These are phyloP conservation scores for Drosophila ohnishii DNA, from an alignment of 1,140 invertebrate species.

Conservation along the genomic window DNA sequence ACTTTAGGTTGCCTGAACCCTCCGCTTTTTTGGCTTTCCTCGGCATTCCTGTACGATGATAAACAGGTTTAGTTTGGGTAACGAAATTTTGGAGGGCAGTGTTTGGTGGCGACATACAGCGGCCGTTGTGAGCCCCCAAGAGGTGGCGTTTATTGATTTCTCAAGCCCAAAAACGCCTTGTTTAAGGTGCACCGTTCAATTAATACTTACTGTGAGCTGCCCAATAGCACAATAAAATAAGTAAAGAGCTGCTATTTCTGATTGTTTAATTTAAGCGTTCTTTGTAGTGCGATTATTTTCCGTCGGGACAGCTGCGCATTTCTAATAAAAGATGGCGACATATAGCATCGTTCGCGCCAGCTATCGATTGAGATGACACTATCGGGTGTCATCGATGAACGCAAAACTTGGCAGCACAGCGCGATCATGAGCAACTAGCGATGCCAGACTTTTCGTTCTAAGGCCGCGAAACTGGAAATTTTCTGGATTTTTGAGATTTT, in stretches of 20 bases:
- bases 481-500: too few species aligned
- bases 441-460: too few species aligned
- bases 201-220: background rate
- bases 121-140: constrained; percentile 55
- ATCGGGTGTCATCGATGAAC: background rate
- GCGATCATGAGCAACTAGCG: too few species aligned
- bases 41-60: constrained; percentile 43
- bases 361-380: constrained; percentile 4
- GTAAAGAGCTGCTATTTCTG: constrained; percentile 4
- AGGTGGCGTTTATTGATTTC: constrained; percentile 67
- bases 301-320: constrained; percentile 58
- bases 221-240: background rate
- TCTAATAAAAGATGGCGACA: constrained; percentile 78
- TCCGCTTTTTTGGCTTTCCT: constrained; percentile 36
- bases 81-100: constrained; percentile 24
- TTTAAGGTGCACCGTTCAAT: background rate
- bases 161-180: constrained; percentile 8
- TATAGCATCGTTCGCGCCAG: constrained; percentile 29
- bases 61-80: constrained; percentile 5
- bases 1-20: constrained; percentile 84
- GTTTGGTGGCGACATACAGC: constrained; percentile 68
- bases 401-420: too few species aligned
- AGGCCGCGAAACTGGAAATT: too few species aligned
- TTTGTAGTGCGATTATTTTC: constrained; percentile 60
- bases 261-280: constrained; percentile 25